Base-by-base conservation (phyloP, 1,140 invertebrate species). In the Leucophenga varia region DNA sequence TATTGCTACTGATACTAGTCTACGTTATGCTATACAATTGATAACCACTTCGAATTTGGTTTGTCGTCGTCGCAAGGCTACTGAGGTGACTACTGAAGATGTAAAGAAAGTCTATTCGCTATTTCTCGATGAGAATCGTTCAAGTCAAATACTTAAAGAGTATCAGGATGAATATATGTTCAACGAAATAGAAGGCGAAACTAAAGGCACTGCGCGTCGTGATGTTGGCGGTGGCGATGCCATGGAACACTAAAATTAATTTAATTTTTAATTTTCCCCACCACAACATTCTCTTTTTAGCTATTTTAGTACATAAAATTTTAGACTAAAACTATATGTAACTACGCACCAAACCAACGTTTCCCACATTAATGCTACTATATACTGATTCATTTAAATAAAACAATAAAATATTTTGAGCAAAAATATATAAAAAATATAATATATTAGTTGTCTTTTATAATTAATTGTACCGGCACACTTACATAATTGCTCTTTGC, bases 21-120 rank as follows among this genome's bases (percentile, higher is more conserved):
- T 98, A 2, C 82, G 95, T 57, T 99, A 99, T 77, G 90, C 94
- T n/a, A 99, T 99, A 76, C 97, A 99, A 70, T 81, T 99, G 4
- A 99, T 99, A 55, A 97, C 95, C 28, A 91, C 93, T 0, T 90
- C 97, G 0, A 91, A 89, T 64, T 82, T 99, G 17, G 91, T 98
- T 22, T 86, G 91, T 45, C 84, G 81, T 78, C 83, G 79, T 53
- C 86, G 83, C 53, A 97, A 97, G 79, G 88, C 90, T 4, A 84
- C 82, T 4, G 89, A 93, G 79, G 89, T 92, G 12, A 86, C 79
- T 49, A 88, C 94, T 14, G 90, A 92, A 38, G 96, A 99, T 71
- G 87, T 99, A 0, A 97, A 95, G 77, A 86, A 92, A 56, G 95
- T 95, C 0, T 98, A 98, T 76, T 87, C 87, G 1, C 67, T 99